Base-by-base conservation (phyloP, 2,113 vertebrate species). In the Aspiorhynchus laticeps region DNA sequence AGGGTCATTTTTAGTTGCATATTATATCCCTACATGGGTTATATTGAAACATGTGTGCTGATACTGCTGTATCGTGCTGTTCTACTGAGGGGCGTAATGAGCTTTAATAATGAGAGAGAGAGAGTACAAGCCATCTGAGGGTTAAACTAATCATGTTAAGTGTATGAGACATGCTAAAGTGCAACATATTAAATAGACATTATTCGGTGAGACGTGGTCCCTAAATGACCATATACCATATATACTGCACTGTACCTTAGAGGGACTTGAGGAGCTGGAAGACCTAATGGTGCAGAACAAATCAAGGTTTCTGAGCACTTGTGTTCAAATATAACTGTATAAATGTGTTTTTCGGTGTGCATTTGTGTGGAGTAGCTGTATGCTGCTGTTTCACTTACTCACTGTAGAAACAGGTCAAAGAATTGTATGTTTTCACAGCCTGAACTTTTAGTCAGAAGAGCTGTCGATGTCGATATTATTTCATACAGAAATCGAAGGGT, bases 71-170 rank as follows among this genome's bases (percentile, higher is more conserved):
- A 41, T 43, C 17, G 2, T 19, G 38, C 43, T 65, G 24, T 26
- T 56, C 31, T 61, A 33, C 51, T 43, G 21, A 63, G 12, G 6
- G 59, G 12, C 4, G 17, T 51, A 51, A 71, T 71, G 26, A 48
- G 63, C 15, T 83, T 67, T 82, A 82, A 82, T 48, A 67, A 21
- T 24, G 38, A 67, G 61, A 76, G 41, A 15, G 41, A 38, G 33
- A 24, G 33, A 38, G 31, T 21, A 67, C 36, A 65, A 67, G 80
- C 59, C 80, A 82, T 67, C 38, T 67, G 80, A 82, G 80, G 80
- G 80, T 83, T 83, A 71, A 83, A 71, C 80, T 83, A 71, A 83
- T 71, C 80, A 83, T 51, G 80, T 67, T 69, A 71, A 83, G 41
- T 83, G 80, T 71, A 33, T 14, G 38, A 43, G 19, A 81, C 12